phyloP scores from a whole-genome alignment of 1,140 invertebrate species.

The Aphelinus atriplicis region DNA sequence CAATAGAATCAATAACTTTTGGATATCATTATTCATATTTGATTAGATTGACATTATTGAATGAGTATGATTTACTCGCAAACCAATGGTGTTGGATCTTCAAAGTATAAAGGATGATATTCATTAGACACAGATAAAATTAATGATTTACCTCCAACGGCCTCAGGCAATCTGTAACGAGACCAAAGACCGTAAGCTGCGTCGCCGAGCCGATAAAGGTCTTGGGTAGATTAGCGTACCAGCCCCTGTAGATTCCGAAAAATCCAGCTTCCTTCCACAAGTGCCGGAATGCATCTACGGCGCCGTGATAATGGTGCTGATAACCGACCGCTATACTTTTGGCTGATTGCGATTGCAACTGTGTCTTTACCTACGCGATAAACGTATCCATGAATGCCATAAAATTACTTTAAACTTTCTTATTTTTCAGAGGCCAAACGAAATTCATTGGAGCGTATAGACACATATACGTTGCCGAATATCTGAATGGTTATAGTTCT shows the following conservation, averaged over 20 bases:
- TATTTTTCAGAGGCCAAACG: conserved; percentile 7
- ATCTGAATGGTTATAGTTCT: too few species aligned
- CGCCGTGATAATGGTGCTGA: conserved; percentile 82
- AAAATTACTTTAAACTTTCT: neutral
- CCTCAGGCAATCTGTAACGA: conserved; percentile 72
- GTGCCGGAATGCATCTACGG: conserved; percentile 72
- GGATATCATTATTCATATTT: too few species aligned
- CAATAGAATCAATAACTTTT: too few species aligned
- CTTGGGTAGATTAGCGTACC: conserved; percentile 78
- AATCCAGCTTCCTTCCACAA: conserved; percentile 80
- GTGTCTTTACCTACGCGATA: conserved; percentile 81
- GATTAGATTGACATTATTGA: too few species aligned
- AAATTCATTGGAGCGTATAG: neutral
- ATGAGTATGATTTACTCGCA: too few species aligned
- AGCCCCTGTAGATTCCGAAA: conserved; percentile 80
- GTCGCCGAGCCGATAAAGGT: conserved; percentile 85
- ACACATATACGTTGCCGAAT: too few species aligned
- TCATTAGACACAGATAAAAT: neutral
- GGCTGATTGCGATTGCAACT: conserved; percentile 79
- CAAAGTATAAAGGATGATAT: too few species aligned
- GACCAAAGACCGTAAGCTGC: conserved; percentile 84
- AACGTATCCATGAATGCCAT: neutral
- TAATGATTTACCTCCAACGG: conserved; percentile 57
- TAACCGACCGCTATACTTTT: conserved; percentile 82
- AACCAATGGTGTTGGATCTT: too few species aligned